These are phyloP conservation scores for Sarotherodon lohbergeri DNA, from an alignment of 2,113 vertebrate species.

Conservation along the genomic window DNA sequence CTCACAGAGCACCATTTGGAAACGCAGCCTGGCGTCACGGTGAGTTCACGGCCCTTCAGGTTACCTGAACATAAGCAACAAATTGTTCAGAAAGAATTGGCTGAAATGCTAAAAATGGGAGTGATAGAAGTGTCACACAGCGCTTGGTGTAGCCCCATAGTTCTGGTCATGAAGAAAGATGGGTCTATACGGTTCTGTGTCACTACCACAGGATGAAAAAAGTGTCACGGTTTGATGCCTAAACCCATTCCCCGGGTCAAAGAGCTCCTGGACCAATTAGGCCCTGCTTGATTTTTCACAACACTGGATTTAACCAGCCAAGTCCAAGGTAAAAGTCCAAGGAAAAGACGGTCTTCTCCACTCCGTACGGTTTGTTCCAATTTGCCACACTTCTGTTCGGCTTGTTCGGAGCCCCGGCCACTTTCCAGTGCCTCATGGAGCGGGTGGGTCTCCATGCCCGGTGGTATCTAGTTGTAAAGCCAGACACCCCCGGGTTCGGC, in stretches of 20 bases:
- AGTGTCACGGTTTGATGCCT: not conserved
- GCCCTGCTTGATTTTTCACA: not conserved
- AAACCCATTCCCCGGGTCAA: not conserved
- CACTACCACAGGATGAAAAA: not conserved
- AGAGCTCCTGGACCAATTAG: not conserved
- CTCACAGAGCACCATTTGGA: not conserved
- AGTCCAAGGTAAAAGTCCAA: not conserved
- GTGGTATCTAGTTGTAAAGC: not conserved
- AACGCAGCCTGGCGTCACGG: accelerated
- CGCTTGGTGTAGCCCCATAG: not conserved
- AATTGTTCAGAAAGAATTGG: not conserved
- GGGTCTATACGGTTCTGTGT: not conserved
- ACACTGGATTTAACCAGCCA: not conserved
- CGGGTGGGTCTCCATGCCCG: not conserved
- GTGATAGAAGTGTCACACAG: not conserved
- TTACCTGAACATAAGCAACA: not conserved
- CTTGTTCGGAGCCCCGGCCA: not conserved
- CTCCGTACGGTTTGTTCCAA: not conserved
- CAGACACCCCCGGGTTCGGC: not conserved
- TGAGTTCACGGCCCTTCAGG: not conserved
- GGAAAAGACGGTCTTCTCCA: not conserved
- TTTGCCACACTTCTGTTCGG: not conserved
- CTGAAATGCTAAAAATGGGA: not conserved
- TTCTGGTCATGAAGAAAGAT: not conserved
- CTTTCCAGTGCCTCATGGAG: not conserved